Evolutionary conservation across 2,888 invertebrate species (phyloP).

Genomic region (Drosophila siamana): DNA sequence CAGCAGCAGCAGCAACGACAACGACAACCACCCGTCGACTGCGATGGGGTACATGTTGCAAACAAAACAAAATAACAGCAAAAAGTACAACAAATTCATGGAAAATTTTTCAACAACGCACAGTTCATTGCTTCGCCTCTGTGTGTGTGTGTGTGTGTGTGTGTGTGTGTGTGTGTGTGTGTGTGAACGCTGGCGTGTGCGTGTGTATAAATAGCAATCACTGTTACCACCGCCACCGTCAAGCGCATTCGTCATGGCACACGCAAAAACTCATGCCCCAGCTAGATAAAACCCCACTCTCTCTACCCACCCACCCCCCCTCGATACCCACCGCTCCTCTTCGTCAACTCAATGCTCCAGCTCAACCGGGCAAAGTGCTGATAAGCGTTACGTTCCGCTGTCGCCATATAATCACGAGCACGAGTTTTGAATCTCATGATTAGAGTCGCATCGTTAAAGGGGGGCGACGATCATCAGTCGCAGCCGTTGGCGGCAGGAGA

Average conservation of each 20-base stretch:
- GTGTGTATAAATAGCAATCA: constrained; percentile 53
- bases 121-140: constrained; percentile 64
- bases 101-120: constrained; percentile 77
- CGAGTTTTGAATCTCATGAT: constrained; percentile 76
- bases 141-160: background rate
- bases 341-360: background rate
- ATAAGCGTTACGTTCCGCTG: constrained; percentile 54
- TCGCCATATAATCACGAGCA: constrained; percentile 63
- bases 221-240: constrained; percentile 35
- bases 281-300: constrained; percentile 67
- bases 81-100: constrained; percentile 70
- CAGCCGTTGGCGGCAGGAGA: background rate
- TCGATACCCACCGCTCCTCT: background rate
- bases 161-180: constrained; percentile 3
- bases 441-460: constrained; percentile 47
- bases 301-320: background rate
- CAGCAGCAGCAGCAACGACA: constrained; percentile 50
- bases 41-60: constrained; percentile 51
- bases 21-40: constrained; percentile 6
- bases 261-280: constrained; percentile 73
- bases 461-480: background rate
- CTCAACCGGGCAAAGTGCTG: constrained; percentile 24
- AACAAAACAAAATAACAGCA: constrained; percentile 51
- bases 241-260: constrained; percentile 76
- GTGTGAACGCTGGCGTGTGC: constrained; percentile 18